A percentile compares a stretch with the other conserved stretches of the same genome.
Evolutionary conservation across 1,140 invertebrate species (phyloP).

Genomic region (Mamestra configurata): DNA sequence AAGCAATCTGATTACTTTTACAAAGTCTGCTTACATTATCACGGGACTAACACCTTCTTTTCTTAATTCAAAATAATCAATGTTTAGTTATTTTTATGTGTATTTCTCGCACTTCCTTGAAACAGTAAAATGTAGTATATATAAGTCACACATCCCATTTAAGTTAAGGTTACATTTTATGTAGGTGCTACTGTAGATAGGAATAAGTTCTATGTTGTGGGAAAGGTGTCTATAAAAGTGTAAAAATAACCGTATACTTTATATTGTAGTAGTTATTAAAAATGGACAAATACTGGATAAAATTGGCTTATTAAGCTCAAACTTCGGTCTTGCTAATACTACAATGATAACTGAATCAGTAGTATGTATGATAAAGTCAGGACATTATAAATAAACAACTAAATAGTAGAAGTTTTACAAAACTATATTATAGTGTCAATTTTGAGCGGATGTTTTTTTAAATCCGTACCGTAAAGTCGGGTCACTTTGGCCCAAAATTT

Average conservation of each 20-base stretch:
- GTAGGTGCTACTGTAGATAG: not conserved
- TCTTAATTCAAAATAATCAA: not conserved
- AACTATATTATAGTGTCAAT: no score
- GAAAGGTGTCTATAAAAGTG: not conserved
- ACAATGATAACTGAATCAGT: no score
- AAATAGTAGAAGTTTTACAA: no score
- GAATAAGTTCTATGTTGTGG: conserved; percentile 2
- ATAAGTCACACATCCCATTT: not conserved
- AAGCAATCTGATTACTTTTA: no score
- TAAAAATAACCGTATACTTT: not conserved
- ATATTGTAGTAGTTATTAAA: not conserved
- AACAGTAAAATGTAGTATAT: not conserved
- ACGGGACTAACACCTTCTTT: not conserved
- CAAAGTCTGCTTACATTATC: not conserved
- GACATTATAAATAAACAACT: no score
- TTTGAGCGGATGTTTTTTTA: no score
- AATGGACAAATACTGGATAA: no score
- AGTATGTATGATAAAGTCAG: no score
- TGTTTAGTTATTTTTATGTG: not conserved
- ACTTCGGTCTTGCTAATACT: no score
- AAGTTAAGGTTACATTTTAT: not conserved
- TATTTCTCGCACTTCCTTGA: not conserved
- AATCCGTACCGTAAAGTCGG: no score
- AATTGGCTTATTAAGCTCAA: no score
- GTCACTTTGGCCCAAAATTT: no score